phyloP scores from a whole-genome alignment of 2,113 vertebrate genomes.

The Psittacara wagleri region DNA sequence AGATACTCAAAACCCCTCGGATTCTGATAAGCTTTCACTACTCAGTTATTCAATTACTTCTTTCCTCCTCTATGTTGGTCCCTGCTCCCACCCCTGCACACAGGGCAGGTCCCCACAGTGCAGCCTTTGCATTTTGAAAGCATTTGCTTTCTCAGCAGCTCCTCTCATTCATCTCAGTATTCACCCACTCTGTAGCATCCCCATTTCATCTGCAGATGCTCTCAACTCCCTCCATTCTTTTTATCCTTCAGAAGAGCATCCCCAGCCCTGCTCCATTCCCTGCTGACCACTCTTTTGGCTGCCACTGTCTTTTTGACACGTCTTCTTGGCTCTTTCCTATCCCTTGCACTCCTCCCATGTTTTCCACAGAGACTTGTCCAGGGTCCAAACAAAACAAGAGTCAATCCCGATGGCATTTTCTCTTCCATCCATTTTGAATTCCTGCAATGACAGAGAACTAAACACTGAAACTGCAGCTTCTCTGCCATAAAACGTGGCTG shows the following conservation, averaged over 20 bases:
- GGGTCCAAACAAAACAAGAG: slow-evolving; percentile 28
- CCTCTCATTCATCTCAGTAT: background rate
- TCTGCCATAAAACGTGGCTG: slow-evolving; percentile 9
- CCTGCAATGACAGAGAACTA: slow-evolving; percentile 28
- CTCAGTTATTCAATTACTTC: background rate
- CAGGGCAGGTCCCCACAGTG: background rate
- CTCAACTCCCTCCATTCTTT: background rate
- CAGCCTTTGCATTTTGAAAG: background rate
- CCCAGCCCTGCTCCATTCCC: background rate
- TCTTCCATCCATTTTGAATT: slow-evolving; percentile 7
- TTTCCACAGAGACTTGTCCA: slow-evolving; percentile 40
- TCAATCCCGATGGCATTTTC: background rate
- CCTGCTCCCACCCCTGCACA: background rate
- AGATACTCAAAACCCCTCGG: background rate
- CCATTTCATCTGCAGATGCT: background rate
- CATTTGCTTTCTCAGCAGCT: background rate
- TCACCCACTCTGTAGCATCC: background rate
- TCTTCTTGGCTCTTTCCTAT: slow-evolving; percentile 11
- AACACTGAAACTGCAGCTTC: background rate
- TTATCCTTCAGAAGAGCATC: background rate
- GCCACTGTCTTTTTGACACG: background rate
- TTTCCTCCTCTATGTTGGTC: background rate
- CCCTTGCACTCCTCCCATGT: background rate
- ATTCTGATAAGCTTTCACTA: background rate
- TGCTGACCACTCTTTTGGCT: background rate